phyloP scores from a whole-genome alignment of 2,888 invertebrate species.

The Drosophila niveifrons region DNA sequence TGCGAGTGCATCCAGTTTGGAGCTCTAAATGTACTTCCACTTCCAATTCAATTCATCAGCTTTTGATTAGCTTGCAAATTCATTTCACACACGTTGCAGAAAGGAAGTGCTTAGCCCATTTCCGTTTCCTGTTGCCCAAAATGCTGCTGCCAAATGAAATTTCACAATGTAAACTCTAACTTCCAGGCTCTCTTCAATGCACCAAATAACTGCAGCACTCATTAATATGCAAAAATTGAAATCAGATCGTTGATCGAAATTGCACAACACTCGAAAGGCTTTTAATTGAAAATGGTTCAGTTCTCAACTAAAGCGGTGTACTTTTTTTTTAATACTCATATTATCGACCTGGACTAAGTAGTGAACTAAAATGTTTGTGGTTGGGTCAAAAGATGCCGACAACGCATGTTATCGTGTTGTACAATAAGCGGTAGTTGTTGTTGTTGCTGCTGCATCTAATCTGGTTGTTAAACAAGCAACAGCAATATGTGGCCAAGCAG shows the following conservation, averaged over 20 bases:
- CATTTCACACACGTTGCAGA: constrained; percentile 16
- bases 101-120: constrained; percentile 33
- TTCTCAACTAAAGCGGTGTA: neutral
- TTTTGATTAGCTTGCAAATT: constrained; percentile 34
- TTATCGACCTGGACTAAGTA: neutral
- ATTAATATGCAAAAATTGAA: neutral
- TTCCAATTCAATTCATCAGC: constrained; percentile 34
- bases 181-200: constrained; percentile 5
- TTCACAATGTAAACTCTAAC: constrained; percentile 12
- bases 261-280: neutral
- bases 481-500: constrained; percentile 40
- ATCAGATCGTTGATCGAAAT: neutral
- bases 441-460: constrained; percentile 35
- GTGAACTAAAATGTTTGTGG: constrained; percentile 17
- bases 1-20: constrained; percentile 15
- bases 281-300: neutral
- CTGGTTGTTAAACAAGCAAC: constrained; percentile 51
- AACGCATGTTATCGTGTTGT: constrained; percentile 41
- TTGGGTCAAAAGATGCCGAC: constrained; percentile 53
- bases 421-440: constrained; percentile 31
- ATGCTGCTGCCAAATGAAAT: constrained; percentile 19
- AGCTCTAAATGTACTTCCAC: constrained; percentile 7
- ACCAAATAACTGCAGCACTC: neutral
- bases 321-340: no score
- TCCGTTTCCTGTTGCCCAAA: constrained; percentile 48